These are phyloP conservation scores for Barypeithes pellucidus DNA, from an alignment of 2,888 invertebrate genomes.

Conservation along the genomic window DNA sequence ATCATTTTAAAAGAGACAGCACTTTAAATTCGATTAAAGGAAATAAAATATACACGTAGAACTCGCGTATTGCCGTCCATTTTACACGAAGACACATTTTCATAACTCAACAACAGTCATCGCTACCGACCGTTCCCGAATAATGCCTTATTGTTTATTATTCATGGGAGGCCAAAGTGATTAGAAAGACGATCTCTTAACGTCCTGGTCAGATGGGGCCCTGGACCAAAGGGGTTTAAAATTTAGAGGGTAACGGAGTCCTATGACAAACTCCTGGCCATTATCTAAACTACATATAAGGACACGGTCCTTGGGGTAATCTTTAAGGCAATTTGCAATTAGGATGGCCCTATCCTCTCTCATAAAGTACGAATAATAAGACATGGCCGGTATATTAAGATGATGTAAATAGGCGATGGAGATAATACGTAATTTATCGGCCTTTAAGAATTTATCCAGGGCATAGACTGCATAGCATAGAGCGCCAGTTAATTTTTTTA, in stretches of 20 bases:
- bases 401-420: neutral
- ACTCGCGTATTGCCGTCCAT: too few species aligned
- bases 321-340: conserved; percentile 56
- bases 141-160: conserved; percentile 60
- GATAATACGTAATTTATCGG: too few species aligned
- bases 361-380: conserved; percentile 47
- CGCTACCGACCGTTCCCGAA: neutral
- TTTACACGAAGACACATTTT: too few species aligned
- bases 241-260: conserved; percentile 53
- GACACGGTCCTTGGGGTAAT: conserved; percentile 63
- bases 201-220: conserved; percentile 58
- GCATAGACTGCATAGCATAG: too few species aligned
- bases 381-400: conserved; percentile 26
- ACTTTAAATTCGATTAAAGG: too few species aligned
- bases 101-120: conserved; percentile 8
- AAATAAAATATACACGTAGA: too few species aligned
- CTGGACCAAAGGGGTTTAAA: conserved; percentile 48
- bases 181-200: conserved; percentile 66
- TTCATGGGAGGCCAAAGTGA: conserved; percentile 60
- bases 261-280: conserved; percentile 63
- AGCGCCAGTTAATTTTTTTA: too few species aligned
- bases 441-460: too few species aligned
- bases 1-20: too few species aligned
- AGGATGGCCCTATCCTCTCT: conserved; percentile 47
- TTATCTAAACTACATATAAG: conserved; percentile 64